Percentiles rank a stretch among this genome's conserved stretches.
Conservation (phyloP, 2,797 vertebrate genomes). For the Vireo griseus region DNA sequence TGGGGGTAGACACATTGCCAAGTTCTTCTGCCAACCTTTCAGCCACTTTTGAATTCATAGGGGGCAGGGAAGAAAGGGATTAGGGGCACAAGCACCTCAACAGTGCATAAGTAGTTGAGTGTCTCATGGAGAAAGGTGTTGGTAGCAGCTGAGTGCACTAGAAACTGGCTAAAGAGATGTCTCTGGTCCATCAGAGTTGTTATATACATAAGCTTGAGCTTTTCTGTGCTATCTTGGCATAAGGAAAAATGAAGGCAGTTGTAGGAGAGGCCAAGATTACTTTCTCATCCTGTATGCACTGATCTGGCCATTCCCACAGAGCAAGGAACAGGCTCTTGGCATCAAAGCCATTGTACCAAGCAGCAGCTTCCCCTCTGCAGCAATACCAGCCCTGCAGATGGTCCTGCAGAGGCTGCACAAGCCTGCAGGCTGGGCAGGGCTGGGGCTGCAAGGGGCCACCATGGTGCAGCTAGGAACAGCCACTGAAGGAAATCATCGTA, state of each 20-base stretch:
- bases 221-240: not conserved
- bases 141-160: not conserved
- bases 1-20: accelerated
- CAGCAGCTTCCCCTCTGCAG: not conserved
- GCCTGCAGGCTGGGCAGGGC: not conserved
- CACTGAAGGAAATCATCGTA: not conserved
- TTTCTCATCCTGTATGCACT: not conserved
- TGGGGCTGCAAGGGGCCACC: not conserved
- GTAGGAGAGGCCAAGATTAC: not conserved
- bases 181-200: not conserved
- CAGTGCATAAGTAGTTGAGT: not conserved
- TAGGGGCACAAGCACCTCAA: not conserved
- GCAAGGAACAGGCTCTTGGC: not conserved
- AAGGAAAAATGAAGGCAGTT: not conserved
- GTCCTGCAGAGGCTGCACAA: not conserved
- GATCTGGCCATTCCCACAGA: not conserved
- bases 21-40: not conserved
- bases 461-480: not conserved
- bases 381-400: accelerated
- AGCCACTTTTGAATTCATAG: not conserved
- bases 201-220: not conserved
- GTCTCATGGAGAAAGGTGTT: not conserved
- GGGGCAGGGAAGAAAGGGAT: not conserved
- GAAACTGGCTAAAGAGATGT: not conserved
- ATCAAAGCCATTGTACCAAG: not conserved